Evolutionary conservation across 1,140 invertebrate genomes (phyloP), one percentile per base, ranked within the genome.

Genomic region (Camponotus floridanus): DNA sequence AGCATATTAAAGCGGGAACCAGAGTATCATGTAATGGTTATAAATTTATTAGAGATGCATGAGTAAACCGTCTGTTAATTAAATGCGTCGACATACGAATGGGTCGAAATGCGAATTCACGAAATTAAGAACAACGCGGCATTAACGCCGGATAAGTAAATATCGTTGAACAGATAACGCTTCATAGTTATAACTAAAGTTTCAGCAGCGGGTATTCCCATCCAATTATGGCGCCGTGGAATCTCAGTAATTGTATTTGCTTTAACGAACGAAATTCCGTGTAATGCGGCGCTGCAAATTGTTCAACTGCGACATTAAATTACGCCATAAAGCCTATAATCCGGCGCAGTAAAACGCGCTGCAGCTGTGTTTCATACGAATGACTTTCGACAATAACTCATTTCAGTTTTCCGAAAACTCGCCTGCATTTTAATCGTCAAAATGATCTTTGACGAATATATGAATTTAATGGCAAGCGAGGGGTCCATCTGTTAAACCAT

Each of bases 241-340:
- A 85, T 79, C 84, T 78, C 84, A 86, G 74, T 86, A 86, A 86
- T 86, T 79, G 74, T 86, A 86, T 86, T 86, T 79, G 74, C 74
- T 86, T 86, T 86, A 86, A 86, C 84, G 64, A 86, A 86, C 84
- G 74, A 86, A 85, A 85, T 78, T 85, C 74, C 62, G 84, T 68
- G 84, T 78, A 86, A 86, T 79, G 84, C 84, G 76, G 45, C 74
- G 74, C 84, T 78, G 84, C 84, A 86, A 86, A 86, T 86, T 86
- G 84, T 78, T 79, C 64, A 79, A 79, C 84, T 86, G 84, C 84
- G 74, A 86, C 74, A 79, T 86, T 86, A 86, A 86, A 86, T 86
- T 79, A 86, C 74, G 73, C 51, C 64, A 78, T 86, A 86, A 86
- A 86, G 74, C 84, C 84, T 78, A 86, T 86, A 86, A 86, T 86